Evolutionary conservation across 1,140 invertebrate genomes (phyloP).

Genomic region (Cotesia chilonis): DNA sequence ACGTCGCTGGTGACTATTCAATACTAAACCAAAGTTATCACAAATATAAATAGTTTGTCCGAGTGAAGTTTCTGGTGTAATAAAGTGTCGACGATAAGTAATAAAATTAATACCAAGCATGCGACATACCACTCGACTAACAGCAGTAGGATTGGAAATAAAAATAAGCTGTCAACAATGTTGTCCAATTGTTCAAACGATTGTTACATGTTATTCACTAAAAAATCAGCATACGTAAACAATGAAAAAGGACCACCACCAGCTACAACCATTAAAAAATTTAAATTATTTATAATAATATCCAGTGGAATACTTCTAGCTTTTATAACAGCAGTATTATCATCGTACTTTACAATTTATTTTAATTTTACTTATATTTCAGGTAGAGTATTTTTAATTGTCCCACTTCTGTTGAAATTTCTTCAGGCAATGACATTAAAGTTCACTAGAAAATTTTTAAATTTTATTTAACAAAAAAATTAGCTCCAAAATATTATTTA

Average conservation of each 20-base stretch:
- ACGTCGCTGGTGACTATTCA: too few species aligned
- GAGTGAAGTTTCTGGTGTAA: too few species aligned
- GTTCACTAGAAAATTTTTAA: too few species aligned
- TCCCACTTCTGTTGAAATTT: neutral
- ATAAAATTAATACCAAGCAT: too few species aligned
- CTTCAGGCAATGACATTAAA: neutral
- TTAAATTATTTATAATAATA: slow-evolving; percentile 48
- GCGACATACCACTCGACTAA: too few species aligned
- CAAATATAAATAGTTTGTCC: too few species aligned
- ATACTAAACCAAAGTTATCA: too few species aligned
- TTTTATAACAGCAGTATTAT: slow-evolving; percentile 47
- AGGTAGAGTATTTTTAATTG: slow-evolving; percentile 35
- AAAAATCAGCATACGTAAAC: slow-evolving; percentile 38
- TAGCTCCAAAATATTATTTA: too few species aligned
- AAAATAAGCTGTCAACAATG: slow-evolving; percentile 40
- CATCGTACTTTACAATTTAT: slow-evolving; percentile 45
- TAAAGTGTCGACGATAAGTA: too few species aligned
- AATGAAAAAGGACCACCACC: slow-evolving; percentile 31
- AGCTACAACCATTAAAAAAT: slow-evolving; percentile 41
- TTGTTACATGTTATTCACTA: slow-evolving; percentile 34
- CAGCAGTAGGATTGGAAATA: too few species aligned
- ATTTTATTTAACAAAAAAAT: too few species aligned
- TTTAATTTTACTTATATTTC: slow-evolving; percentile 32
- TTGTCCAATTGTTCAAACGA: slow-evolving; percentile 34
- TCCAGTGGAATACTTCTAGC: slow-evolving; percentile 48